These are phyloP conservation scores for Drosophila anceps DNA, from an alignment of 2,888 invertebrate species.

Conservation along the genomic window DNA sequence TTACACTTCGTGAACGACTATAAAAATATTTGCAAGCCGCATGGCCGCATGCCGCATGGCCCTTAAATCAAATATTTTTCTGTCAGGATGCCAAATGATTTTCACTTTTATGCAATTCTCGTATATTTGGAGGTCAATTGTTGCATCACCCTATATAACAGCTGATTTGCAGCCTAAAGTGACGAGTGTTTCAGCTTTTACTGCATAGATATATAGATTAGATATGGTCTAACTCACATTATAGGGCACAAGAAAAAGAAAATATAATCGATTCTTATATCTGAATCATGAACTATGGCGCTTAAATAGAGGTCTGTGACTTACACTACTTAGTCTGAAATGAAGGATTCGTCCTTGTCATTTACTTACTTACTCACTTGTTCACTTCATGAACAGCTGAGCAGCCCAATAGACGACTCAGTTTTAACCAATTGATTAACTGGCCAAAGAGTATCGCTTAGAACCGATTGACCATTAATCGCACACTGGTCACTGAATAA, in stretches of 20 bases:
- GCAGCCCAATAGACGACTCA: neutral
- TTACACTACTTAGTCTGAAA: too few species aligned
- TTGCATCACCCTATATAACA: neutral
- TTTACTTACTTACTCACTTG: neutral
- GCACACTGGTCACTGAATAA: neutral
- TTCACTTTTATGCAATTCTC: neutral
- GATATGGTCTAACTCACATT: neutral
- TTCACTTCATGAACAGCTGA: neutral
- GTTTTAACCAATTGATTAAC: neutral
- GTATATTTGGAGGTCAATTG: neutral
- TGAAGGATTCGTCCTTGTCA: neutral
- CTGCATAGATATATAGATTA: neutral
- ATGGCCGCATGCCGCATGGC: neutral
- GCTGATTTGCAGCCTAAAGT: neutral
- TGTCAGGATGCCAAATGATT: constrained; percentile 1
- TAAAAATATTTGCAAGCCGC: neutral
- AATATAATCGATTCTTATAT: neutral
- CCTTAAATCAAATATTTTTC: neutral
- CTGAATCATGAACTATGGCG: too few species aligned
- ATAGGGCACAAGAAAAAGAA: neutral
- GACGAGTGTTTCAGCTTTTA: too few species aligned
- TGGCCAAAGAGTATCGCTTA: neutral
- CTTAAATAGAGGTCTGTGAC: too few species aligned
- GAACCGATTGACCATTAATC: neutral
- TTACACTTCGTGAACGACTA: too few species aligned